Percentiles rank a stretch among this genome's conserved stretches.
Evolutionary conservation across 2,888 invertebrate genomes (phyloP).

Genomic region (Osedax frankpressi): DNA sequence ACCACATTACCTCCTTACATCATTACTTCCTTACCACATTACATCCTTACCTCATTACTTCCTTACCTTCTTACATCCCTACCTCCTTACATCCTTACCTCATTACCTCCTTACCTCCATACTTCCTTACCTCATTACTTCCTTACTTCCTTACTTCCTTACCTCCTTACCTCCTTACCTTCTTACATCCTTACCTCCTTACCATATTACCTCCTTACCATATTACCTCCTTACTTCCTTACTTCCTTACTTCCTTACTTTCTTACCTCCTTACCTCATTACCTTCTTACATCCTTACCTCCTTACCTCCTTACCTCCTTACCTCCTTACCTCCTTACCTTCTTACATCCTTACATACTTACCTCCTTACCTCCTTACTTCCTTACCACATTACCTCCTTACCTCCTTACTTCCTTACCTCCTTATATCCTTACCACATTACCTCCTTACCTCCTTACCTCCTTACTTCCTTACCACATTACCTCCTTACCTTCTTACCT

Average conservation of each 20-base stretch:
- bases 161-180: not conserved
- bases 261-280: conserved; percentile 10
- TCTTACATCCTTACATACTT: not conserved
- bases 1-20: too few relatives aligned
- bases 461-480: too few relatives aligned
- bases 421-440: too few relatives aligned
- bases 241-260: not conserved
- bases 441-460: too few relatives aligned
- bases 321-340: not conserved
- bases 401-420: too few relatives aligned
- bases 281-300: conserved; percentile 4
- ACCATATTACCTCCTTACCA: not conserved
- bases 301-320: not conserved
- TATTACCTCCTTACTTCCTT: not conserved
- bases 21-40: too few relatives aligned
- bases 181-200: conserved; percentile 1
- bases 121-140: not conserved
- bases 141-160: not conserved
- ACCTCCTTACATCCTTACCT: not conserved
- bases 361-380: not conserved
- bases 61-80: not conserved
- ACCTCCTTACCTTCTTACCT: too few relatives aligned
- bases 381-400: too few relatives aligned
- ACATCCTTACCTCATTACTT: too few relatives aligned
- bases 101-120: not conserved